A percentile compares a stretch with the other conserved stretches of the same genome.
Conservation (phyloP, 2,888 invertebrate species). For the Mimachlamys varia region DNA sequence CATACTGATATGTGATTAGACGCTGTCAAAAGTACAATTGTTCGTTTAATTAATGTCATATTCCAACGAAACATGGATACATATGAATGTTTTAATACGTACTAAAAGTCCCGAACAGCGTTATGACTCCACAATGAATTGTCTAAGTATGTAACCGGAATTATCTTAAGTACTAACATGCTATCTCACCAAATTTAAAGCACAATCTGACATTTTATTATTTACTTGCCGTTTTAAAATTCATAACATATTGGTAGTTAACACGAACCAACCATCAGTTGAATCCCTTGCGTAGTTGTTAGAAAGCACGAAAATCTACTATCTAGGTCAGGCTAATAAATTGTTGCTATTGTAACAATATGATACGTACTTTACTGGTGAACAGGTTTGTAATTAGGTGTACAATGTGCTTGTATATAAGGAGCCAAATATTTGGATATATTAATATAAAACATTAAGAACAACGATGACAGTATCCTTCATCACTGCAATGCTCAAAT, state of each 20-base stretch:
- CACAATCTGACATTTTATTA: background rate
- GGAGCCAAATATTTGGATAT: too few relatives aligned
- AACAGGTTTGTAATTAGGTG: background rate
- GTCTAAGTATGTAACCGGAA: background rate
- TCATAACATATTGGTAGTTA: background rate
- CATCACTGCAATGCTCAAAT: too few relatives aligned
- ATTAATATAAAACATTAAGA: background rate
- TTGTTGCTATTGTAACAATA: background rate
- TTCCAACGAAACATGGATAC: background rate
- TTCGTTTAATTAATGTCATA: background rate
- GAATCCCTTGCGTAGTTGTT: background rate
- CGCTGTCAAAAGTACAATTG: background rate
- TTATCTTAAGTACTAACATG: background rate
- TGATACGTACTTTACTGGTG: background rate
- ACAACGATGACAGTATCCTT: too few relatives aligned
- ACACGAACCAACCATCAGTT: background rate
- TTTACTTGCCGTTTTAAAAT: background rate
- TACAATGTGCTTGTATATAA: background rate
- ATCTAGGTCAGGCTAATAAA: slow-evolving; percentile 3
- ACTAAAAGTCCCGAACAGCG: background rate
- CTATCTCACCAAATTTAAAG: background rate
- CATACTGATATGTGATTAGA: background rate
- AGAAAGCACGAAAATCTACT: background rate
- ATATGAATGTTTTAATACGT: background rate
- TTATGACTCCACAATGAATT: background rate